Conservation (phyloP, 2,888 invertebrate genomes). For the Linyphia triangularis region DNA sequence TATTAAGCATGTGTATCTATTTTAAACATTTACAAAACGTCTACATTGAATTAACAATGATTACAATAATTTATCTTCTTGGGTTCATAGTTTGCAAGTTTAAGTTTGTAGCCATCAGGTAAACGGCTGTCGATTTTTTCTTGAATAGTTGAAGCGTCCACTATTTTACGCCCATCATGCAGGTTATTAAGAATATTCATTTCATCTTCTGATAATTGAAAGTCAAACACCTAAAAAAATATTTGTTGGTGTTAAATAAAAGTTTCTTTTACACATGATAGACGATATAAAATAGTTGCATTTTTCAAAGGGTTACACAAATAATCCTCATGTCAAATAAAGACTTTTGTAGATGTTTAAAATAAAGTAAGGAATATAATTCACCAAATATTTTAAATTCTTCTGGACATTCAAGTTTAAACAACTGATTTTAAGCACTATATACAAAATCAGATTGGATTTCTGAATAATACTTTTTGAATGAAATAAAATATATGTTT, state of each 20-base stretch:
- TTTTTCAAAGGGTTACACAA: too few relatives aligned
- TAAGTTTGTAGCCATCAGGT: conserved; percentile 79
- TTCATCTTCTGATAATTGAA: conserved; percentile 82
- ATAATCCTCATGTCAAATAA: too few relatives aligned
- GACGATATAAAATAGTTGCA: too few relatives aligned
- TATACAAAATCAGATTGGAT: too few relatives aligned
- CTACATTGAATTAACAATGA: conserved; percentile 23
- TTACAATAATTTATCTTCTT: conserved; percentile 51
- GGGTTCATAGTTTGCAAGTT: conserved; percentile 36
- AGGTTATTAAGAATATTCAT: conserved; percentile 82
- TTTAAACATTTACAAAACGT: neutral
- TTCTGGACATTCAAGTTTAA: too few relatives aligned
- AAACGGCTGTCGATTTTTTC: conserved; percentile 78
- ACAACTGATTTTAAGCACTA: too few relatives aligned
- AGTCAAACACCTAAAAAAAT: conserved; percentile 81
- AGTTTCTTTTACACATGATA: neutral
- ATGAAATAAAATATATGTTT: too few relatives aligned
- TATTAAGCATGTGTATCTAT: neutral
- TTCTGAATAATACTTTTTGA: too few relatives aligned
- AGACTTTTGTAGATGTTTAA: neutral
- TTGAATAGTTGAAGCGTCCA: conserved; percentile 78
- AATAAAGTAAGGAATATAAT: conserved; percentile 4
- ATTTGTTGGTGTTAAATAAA: neutral
- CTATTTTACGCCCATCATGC: conserved; percentile 78
- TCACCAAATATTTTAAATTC: too few relatives aligned